Conservation (phyloP, 2,797 vertebrate genomes). For the Perodicticus potto region DNA sequence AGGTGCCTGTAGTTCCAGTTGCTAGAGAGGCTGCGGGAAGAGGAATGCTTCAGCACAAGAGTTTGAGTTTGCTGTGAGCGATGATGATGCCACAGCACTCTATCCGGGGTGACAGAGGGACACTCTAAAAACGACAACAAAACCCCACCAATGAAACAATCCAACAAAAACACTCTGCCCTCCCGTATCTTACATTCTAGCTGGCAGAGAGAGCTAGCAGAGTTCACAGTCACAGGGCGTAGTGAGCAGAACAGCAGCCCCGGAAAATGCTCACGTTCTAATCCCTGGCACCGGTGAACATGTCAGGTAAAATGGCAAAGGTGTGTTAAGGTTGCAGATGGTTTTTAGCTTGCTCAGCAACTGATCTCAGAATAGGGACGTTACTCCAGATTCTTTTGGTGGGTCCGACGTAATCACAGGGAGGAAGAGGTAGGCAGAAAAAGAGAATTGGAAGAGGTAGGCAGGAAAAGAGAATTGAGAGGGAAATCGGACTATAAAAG, state of each 20-base stretch:
- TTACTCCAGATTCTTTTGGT: background rate
- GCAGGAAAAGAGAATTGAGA: background rate
- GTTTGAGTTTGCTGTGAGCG: no score
- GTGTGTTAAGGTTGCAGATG: fast-evolving
- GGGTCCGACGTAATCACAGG: fast-evolving
- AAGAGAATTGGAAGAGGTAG: no score
- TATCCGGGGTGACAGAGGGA: no score
- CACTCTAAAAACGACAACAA: no score
- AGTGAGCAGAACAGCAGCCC: background rate
- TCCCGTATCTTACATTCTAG: background rate
- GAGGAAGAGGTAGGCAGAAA: background rate
- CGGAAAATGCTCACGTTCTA: background rate
- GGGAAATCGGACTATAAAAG: fast-evolving
- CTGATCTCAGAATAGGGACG: background rate
- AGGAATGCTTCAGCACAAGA: no score
- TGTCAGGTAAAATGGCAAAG: background rate
- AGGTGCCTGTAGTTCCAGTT: no score
- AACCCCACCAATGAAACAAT: no score
- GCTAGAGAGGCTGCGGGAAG: no score
- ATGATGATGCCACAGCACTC: no score
- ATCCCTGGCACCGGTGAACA: no score
- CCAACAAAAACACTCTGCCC: fast-evolving
- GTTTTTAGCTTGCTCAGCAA: background rate
- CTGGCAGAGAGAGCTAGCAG: background rate
- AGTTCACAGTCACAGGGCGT: fast-evolving